These are phyloP conservation scores for Microctenopoma lineatum DNA, from an alignment of 2,797 vertebrate species.

Conservation along the genomic window DNA sequence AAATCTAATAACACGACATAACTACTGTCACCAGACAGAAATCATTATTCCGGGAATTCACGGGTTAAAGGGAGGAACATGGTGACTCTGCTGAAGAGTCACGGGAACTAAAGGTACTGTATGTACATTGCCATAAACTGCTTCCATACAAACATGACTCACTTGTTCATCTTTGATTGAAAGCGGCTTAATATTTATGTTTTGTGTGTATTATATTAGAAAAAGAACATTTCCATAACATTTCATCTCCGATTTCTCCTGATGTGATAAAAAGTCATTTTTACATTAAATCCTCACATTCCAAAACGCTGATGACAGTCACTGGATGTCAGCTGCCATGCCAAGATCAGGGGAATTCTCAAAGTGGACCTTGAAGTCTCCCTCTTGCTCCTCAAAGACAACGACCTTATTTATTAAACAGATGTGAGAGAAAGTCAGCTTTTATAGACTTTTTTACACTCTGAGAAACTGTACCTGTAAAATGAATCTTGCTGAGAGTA, in stretches of 20 bases:
- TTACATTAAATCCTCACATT: background rate
- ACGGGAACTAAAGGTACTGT: conserved; percentile 56
- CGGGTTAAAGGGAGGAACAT: background rate
- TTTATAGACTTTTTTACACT: background rate
- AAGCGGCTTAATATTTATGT: background rate
- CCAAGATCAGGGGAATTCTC: conserved; percentile 88
- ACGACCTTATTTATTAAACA: conserved; percentile 82
- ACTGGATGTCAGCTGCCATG: conserved; percentile 89
- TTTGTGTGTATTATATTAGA: background rate
- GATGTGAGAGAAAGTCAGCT: background rate
- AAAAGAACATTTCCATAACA: background rate
- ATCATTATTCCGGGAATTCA: conserved; percentile 17
- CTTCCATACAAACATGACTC: conserved; percentile 34
- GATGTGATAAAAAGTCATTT: background rate
- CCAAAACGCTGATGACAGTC: conserved; percentile 24
- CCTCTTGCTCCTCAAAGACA: conserved; percentile 90
- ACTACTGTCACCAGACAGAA: conserved; percentile 10
- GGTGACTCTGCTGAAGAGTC: conserved; percentile 34
- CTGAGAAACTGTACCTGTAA: background rate
- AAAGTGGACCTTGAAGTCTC: conserved; percentile 87
- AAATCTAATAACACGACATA: conserved; percentile 15
- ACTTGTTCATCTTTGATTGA: conserved; percentile 23
- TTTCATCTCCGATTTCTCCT: background rate
- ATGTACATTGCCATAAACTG: conserved; percentile 62
- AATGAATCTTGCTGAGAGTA: background rate